Evolutionary conservation across 2,888 invertebrate genomes (phyloP).

Genomic region (Gordius sp.): DNA sequence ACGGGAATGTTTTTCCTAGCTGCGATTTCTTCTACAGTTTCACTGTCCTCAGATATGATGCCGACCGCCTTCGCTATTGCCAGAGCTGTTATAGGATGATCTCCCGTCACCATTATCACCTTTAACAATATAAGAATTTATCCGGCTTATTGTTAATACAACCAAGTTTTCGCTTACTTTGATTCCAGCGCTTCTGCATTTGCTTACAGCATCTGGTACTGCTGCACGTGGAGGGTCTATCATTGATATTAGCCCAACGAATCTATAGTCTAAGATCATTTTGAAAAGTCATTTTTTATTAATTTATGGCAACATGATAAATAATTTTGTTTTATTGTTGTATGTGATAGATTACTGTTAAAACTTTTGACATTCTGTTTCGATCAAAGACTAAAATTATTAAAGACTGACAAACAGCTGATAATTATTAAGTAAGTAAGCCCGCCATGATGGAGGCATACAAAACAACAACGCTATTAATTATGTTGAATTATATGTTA

Average conservation of each 20-base stretch:
- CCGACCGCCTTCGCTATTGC: conserved; percentile 65
- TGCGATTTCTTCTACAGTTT: conserved; percentile 75
- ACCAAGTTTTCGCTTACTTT: conserved; percentile 29
- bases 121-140: conserved; percentile 15
- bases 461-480: no score
- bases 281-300: no score
- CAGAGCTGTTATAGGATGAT: conserved; percentile 50
- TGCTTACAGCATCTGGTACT: conserved; percentile 41
- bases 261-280: conserved; percentile 37
- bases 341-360: no score
- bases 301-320: no score
- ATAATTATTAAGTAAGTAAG: no score
- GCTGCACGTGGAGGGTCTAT: conserved; percentile 43
- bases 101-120: conserved; percentile 71
- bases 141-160: neutral
- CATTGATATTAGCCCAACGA: conserved; percentile 43
- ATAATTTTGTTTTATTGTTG: no score
- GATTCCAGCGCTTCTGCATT: conserved; percentile 48
- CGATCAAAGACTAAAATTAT: no score
- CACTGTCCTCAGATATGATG: conserved; percentile 63
- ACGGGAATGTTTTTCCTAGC: conserved; percentile 62
- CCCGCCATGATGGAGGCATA: no score
- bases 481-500: no score
- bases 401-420: no score
- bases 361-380: no score